A percentile compares a stretch with the other conserved stretches of the same genome.
Evolutionary conservation across 2,797 vertebrate genomes (phyloP).

Genomic region (Aphelocoma californica): DNA sequence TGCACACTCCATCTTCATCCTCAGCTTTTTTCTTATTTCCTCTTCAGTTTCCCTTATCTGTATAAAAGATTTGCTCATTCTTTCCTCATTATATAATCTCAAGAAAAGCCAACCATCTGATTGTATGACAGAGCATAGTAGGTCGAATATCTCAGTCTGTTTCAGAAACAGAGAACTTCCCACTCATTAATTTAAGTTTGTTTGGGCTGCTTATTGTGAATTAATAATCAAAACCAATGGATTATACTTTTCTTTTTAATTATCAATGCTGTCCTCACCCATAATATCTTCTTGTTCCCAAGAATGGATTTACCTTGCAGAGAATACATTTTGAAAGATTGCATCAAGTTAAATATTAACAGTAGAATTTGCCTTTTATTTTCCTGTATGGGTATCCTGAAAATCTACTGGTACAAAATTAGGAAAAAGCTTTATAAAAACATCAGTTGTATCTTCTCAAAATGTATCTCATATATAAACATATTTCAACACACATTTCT

Average conservation of each 20-base stretch:
- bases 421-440: not conserved
- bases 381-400: not conserved
- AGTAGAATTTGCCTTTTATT: not conserved
- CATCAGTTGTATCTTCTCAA: not conserved
- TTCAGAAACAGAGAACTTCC: not conserved
- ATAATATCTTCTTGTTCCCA: not conserved
- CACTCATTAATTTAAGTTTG: not conserved
- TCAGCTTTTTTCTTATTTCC: not conserved
- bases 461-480: not conserved
- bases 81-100: not conserved
- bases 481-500: not conserved
- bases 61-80: not conserved
- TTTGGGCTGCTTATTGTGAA: not conserved
- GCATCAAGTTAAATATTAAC: not conserved
- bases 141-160: not conserved
- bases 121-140: not conserved
- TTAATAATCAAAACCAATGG: not conserved
- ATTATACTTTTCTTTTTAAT: not conserved
- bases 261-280: not conserved
- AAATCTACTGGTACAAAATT: not conserved
- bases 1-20: not conserved
- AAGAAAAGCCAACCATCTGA: not conserved
- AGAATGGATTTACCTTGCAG: not conserved
- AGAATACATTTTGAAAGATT: not conserved
- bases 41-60: not conserved